These are phyloP conservation scores for Drosophila hydei DNA, from an alignment of 1,140 invertebrate genomes.

Conservation along the genomic window DNA sequence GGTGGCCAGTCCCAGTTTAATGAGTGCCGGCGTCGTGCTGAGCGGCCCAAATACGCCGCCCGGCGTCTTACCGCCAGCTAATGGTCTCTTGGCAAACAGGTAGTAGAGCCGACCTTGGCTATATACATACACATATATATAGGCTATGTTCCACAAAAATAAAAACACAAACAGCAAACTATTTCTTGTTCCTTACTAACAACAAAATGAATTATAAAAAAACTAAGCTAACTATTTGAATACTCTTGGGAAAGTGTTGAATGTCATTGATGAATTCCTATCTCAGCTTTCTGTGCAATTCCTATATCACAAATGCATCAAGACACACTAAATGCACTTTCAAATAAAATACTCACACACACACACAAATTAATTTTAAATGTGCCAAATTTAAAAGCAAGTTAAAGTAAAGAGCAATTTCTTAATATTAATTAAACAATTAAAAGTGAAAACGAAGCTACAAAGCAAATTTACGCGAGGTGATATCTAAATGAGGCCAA, in stretches of 20 bases:
- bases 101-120: constrained; percentile 45
- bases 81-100: constrained; percentile 77
- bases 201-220: constrained; percentile 29
- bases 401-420: constrained; percentile 45
- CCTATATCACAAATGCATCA: constrained; percentile 59
- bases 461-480: constrained; percentile 71
- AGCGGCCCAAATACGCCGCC: constrained; percentile 66
- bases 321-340: constrained; percentile 56
- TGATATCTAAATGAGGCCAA: constrained; percentile 80
- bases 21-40: constrained; percentile 56
- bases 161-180: constrained; percentile 49
- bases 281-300: constrained; percentile 80
- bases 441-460: constrained; percentile 70
- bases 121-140: background rate
- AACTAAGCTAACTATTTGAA: constrained; percentile 53
- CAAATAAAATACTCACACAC: constrained; percentile 68
- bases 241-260: constrained; percentile 53
- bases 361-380: constrained; percentile 74
- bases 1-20: constrained; percentile 41
- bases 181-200: constrained; percentile 81
- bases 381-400: constrained; percentile 70
- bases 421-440: constrained; percentile 31
- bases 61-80: constrained; percentile 72
- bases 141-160: constrained; percentile 20
- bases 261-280: constrained; percentile 75